A percentile compares a stretch with the other conserved stretches of the same genome.
These are phyloP conservation scores for Tineola bisselliella DNA, from an alignment of 2,888 invertebrate species.

Conservation along the genomic window DNA sequence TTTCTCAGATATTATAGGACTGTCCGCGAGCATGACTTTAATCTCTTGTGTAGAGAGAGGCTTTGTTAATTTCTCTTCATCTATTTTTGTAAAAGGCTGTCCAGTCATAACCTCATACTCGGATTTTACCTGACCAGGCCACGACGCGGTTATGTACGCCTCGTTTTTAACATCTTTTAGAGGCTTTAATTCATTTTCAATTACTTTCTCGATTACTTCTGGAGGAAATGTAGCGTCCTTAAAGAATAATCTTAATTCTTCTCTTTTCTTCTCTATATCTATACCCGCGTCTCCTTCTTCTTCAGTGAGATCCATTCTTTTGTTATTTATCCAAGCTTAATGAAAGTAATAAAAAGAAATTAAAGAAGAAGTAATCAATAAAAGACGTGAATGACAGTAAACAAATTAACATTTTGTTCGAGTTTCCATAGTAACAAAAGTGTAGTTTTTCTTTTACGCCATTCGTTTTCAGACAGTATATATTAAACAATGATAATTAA, in stretches of 20 bases:
- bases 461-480: background rate
- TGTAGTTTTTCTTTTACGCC: background rate
- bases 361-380: background rate
- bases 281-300: background rate
- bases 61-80: conserved; percentile 29
- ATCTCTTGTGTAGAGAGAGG: conserved; percentile 41
- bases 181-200: conserved; percentile 51
- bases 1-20: conserved; percentile 47
- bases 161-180: conserved; percentile 24
- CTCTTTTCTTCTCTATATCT: conserved; percentile 35
- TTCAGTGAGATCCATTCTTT: background rate
- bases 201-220: conserved; percentile 37
- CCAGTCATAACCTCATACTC: conserved; percentile 59
- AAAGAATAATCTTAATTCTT: conserved; percentile 44
- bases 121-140: conserved; percentile 36
- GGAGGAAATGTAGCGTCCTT: conserved; percentile 39
- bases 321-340: background rate
- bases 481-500: background rate
- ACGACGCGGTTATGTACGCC: conserved; percentile 49
- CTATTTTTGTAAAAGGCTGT: conserved; percentile 50
- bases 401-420: background rate
- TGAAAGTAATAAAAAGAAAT: background rate
- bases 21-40: conserved; percentile 38
- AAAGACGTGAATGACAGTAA: background rate
- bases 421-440: conserved; percentile 3